phyloP scores from a whole-genome alignment of 2,888 invertebrate species.

The Meteorus cinctellus region DNA sequence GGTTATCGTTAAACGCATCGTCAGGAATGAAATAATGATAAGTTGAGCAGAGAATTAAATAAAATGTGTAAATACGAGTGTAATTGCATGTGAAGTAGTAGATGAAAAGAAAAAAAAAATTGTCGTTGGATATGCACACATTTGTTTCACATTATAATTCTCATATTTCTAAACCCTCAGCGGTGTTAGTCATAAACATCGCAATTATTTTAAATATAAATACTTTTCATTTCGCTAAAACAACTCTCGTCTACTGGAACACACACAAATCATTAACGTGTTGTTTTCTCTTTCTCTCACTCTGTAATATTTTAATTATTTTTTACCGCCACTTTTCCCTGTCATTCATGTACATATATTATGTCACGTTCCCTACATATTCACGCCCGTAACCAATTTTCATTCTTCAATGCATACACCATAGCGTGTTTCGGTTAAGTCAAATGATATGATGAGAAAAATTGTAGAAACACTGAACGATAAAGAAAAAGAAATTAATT shows the following conservation, averaged over 20 bases:
- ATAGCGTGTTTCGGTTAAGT: constrained; percentile 7
- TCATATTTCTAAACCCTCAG: constrained; percentile 3
- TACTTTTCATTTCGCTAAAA: constrained; percentile 11
- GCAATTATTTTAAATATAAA: constrained; percentile 32
- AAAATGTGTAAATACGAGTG: not conserved
- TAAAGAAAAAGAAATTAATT: too few species aligned
- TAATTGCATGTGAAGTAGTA: not conserved
- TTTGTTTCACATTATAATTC: constrained; percentile 1
- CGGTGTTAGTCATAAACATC: constrained; percentile 18
- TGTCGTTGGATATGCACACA: not conserved
- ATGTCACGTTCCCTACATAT: not conserved
- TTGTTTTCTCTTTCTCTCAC: not conserved
- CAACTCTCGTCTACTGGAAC: not conserved
- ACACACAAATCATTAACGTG: constrained; percentile 2
- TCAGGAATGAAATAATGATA: not conserved
- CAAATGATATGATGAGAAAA: not conserved
- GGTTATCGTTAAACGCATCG: not conserved
- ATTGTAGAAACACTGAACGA: not conserved
- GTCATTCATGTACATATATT: not conserved
- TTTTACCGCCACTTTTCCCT: constrained; percentile 1
- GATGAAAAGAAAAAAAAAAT: not conserved
- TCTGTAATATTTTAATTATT: constrained; percentile 24
- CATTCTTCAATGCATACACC: constrained; percentile 14
- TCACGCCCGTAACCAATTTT: not conserved
- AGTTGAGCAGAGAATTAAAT: not conserved